Percentiles rank a stretch among this genome's conserved stretches.
These are phyloP conservation scores for Chloroceryle aenea DNA, from an alignment of 2,113 vertebrate genomes.

Conservation along the genomic window DNA sequence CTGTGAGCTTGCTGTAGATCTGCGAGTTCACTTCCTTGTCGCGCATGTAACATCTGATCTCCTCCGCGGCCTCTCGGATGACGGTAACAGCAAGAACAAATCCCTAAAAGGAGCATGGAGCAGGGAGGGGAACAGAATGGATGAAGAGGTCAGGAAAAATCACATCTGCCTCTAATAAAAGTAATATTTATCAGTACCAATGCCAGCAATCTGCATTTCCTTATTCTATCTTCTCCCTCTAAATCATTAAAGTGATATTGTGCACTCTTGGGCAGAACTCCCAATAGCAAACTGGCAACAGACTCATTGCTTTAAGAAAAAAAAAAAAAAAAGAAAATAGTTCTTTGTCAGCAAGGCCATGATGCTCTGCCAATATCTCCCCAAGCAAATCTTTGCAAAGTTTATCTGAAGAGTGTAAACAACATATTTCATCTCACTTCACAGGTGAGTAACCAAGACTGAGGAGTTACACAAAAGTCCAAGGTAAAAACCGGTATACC, in stretches of 20 bases:
- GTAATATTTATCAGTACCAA: background rate
- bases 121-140: background rate
- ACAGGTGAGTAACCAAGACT: background rate
- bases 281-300: background rate
- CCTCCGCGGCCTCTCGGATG: slow-evolving; percentile 92
- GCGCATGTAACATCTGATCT: slow-evolving; percentile 91
- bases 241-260: rapidly evolving
- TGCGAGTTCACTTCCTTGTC: slow-evolving; percentile 99
- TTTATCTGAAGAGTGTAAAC: background rate
- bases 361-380: background rate
- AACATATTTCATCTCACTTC: background rate
- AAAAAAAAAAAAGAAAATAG: background rate
- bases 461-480: background rate
- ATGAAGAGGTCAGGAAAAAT: background rate
- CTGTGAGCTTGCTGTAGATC: slow-evolving; percentile 97
- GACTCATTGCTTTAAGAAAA: background rate
- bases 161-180: slow-evolving; percentile 37
- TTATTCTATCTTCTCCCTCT: background rate
- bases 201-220: background rate
- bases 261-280: background rate
- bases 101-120: slow-evolving; percentile 74
- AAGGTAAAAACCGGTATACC: background rate
- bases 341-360: background rate
- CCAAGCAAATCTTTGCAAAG: background rate
- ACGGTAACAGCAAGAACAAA: slow-evolving; percentile 93